A percentile compares a stretch with the other conserved stretches of the same genome.
Evolutionary conservation across 2,888 invertebrate genomes (phyloP).

Genomic region (Macrosiphum euphorbiae): DNA sequence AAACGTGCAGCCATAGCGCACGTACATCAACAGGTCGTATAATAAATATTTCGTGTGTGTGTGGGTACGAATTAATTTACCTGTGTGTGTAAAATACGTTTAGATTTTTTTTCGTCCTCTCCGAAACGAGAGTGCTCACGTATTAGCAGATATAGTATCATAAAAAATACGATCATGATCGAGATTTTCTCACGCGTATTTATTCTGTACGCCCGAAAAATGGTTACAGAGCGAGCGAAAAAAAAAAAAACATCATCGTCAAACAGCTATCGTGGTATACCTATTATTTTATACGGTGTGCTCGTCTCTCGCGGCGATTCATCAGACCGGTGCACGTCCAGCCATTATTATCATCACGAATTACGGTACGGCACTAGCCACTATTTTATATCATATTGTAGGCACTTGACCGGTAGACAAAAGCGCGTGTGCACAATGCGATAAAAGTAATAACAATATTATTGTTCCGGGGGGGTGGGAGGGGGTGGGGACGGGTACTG

Average conservation of each 20-base stretch:
- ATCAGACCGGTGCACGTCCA: slow-evolving; percentile 21
- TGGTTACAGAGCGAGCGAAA: not conserved
- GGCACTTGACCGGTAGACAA: slow-evolving; percentile 57
- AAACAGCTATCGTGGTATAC: not conserved
- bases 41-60: no score
- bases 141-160: not conserved
- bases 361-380: slow-evolving; percentile 34
- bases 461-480: no score
- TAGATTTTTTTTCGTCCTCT: slow-evolving; percentile 1
- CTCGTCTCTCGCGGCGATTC: not conserved
- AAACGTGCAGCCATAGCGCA: slow-evolving; percentile 1
- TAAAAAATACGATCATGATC: slow-evolving; percentile 31
- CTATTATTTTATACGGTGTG: not conserved
- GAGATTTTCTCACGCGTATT: slow-evolving; percentile 63
- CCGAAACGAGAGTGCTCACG: slow-evolving; percentile 7
- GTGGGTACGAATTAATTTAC: not conserved
- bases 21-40: no score
- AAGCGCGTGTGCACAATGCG: slow-evolving; percentile 8
- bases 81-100: not conserved
- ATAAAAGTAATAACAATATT: no score
- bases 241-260: not conserved
- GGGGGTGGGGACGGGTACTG: not conserved
- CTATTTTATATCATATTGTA: no score
- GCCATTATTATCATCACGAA: not conserved
- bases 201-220: slow-evolving; percentile 38